Base-by-base conservation (phyloP, 2,113 vertebrate genomes). In the Nettapus auritus region DNA sequence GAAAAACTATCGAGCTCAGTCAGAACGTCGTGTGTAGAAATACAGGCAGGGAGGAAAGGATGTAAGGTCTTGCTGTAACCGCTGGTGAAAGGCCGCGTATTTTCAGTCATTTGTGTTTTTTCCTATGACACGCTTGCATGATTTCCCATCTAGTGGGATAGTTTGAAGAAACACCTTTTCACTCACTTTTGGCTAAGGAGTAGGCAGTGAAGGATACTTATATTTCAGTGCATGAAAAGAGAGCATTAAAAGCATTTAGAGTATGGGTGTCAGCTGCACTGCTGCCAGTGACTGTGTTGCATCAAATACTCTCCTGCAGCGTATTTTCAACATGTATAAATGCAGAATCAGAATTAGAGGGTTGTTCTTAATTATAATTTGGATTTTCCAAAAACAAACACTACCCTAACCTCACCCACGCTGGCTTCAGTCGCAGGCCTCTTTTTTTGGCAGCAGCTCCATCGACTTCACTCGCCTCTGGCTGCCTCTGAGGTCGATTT, bases 281-380 rank as follows among this genome's bases (percentile, higher is more conserved):
- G 42, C 50, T 77, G 86, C 26, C 71, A 68, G 25, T 4, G 28
- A 68, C 57, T 11, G 21, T 15, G 44, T 40, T 91, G 11, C 60
- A 80, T 67, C n/a, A 31, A 8, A 33, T 84, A 20, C 18, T 59
- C 63, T 50, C 77, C 76, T 48, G 6, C 83, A 7, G 52, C 75
- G 80, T 22, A 60, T 57, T 94, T 93, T 53, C 52, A 50, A 64
- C 60, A 19, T 14, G 31, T 78, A 67, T 81, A 93, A 91, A 93
- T 68, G 57, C 68, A 86, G 73, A 91, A 81, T 48, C 66, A 88
- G 68, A 84, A 75, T 90, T 91, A 94, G 69, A 90, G 73, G 44
- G 56, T 75, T 93, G 38, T 82, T 91, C 38, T 78, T 86, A 93
- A 78, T 86, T 74, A 79, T 86, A 89, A 74, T 74, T 66, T 69